Conservation (phyloP, 2,113 vertebrate genomes). For the Turdus rufiventris region DNA sequence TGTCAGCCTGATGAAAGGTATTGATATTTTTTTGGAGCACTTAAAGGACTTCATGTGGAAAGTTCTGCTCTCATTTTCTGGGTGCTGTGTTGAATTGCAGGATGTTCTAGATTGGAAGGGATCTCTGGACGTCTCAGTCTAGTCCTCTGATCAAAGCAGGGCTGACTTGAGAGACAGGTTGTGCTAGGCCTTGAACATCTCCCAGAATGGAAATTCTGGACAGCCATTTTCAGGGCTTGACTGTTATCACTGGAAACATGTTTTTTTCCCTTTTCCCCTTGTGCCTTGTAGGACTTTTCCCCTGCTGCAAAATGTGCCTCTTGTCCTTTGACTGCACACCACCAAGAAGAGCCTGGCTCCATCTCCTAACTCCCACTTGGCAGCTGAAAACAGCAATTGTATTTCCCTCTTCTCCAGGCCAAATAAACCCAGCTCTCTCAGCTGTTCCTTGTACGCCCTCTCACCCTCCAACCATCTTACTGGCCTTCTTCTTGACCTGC, state of each 20-base stretch:
- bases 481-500: neutral
- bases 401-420: neutral
- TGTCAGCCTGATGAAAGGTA: neutral
- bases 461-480: neutral
- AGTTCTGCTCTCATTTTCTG: neutral
- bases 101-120: neutral
- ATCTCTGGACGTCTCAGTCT: neutral
- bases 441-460: fast-evolving
- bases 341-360: neutral
- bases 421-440: neutral
- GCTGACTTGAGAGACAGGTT: neutral
- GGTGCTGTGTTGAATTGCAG: neutral
- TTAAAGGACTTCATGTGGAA: neutral
- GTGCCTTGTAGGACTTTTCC: neutral
- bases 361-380: neutral
- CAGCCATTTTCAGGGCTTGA: neutral
- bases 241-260: neutral
- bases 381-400: neutral
- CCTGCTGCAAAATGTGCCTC: neutral
- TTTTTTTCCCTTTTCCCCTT: neutral
- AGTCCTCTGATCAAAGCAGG: neutral
- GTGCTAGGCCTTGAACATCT: neutral
- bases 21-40: neutral
- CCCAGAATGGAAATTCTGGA: neutral
- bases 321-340: neutral